phyloP scores from a whole-genome alignment of 2,888 invertebrate species.

The Macrophya annulata region DNA sequence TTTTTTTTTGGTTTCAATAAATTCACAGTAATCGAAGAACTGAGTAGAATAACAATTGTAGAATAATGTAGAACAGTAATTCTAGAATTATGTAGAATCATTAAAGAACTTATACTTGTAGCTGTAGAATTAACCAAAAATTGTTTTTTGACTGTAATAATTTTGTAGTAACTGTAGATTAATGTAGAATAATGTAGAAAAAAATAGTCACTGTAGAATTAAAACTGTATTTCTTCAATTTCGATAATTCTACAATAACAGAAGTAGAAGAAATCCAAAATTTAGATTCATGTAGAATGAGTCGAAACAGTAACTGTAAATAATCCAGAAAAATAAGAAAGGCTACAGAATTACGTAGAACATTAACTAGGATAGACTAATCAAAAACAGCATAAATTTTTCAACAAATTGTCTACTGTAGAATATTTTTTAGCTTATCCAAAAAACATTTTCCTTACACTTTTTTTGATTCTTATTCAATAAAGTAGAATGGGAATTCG shows the following conservation, averaged over 20 bases:
- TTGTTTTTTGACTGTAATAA: neutral
- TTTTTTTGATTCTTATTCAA: too few relatives aligned
- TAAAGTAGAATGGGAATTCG: too few relatives aligned
- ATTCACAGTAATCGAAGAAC: neutral
- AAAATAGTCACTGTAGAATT: neutral
- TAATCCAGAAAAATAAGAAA: neutral
- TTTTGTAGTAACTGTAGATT: neutral
- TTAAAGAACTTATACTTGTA: neutral
- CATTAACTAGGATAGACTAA: neutral
- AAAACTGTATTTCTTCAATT: neutral
- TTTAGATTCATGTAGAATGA: neutral
- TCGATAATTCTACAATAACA: neutral
- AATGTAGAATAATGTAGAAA: neutral
- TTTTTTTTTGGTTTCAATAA: neutral
- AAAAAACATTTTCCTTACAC: too few relatives aligned
- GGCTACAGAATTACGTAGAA: neutral
- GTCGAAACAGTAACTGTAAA: neutral
- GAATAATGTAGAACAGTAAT: neutral
- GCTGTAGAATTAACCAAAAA: neutral
- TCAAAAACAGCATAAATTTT: too few relatives aligned
- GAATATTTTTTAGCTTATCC: too few relatives aligned
- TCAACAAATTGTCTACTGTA: too few relatives aligned
- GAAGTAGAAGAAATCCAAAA: too few relatives aligned
- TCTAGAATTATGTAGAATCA: neutral
- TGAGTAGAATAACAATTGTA: neutral